Evolutionary conservation across 2,888 invertebrate genomes (phyloP), one percentile per base, ranked within the genome.

Genomic region (Lucinisca nassula): DNA sequence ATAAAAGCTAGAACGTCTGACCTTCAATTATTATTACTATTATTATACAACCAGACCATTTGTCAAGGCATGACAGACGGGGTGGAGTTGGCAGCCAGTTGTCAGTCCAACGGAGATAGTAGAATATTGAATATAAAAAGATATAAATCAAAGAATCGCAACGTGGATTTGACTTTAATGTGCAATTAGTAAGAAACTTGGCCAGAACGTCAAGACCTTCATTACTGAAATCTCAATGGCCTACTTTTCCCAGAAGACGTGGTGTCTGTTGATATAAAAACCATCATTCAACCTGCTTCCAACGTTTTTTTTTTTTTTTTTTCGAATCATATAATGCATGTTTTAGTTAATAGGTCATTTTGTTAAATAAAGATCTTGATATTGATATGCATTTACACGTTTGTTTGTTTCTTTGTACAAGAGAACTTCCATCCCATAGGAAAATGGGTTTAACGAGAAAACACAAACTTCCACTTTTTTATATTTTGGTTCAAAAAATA

Each of bases 81-180:
- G 55, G 55, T 8, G 35, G 1, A 17, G 67, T 67, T 35, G 67
- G 35, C 67, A 35, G 67, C 67, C 67, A 6, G 10, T 10, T 35
- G 67, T 67, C 67, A 6, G 12, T 35, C 67, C 21, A 3, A 67
- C 14, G 10, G 24, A n/a, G 10, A 67, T 35, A 4, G n/a, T 1
- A 67, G n/a, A 35, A 67, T 27, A 35, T 17, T 35, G 17, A 32
- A 38, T 24, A 32, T 12, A 21, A 51, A 1, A 30, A n/a, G 32
- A 67, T n/a, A 80, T 84, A 79, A 84, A 79, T 84, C 80, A 84
- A 35, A 32, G n/a, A 6, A 67, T 12, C 24, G 35, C 70, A 74
- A n/a, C 78, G 87, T 87, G 87, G 51, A 38, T n/a, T 38, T 87
- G 87, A 84, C 87, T 35, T 74, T 67, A 82, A 87, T 87, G 87